Evolutionary conservation across 2,888 invertebrate species (phyloP).

Genomic region (Polylopha cassiicola): DNA sequence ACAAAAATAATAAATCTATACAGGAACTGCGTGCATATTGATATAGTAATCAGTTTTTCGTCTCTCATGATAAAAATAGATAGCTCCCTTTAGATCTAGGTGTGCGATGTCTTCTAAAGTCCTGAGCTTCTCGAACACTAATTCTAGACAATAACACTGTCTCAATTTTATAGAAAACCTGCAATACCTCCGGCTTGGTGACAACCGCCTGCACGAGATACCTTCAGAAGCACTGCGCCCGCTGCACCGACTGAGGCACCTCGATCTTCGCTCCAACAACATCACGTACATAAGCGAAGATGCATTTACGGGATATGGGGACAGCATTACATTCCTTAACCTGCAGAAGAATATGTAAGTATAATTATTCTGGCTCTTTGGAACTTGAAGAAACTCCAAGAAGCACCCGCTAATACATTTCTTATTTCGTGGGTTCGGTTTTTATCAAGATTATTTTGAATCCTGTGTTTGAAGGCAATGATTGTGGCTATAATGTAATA

Average conservation of each 20-base stretch:
- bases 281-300: conserved; percentile 90
- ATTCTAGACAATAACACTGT: conserved; percentile 4
- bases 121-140: background rate
- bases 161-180: conserved; percentile 83
- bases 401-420: background rate
- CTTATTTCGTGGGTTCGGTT: too few species aligned
- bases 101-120: too few species aligned
- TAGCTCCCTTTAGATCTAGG: too few species aligned
- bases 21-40: too few species aligned
- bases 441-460: too few species aligned
- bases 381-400: background rate
- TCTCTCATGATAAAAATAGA: too few species aligned
- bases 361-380: background rate
- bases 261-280: conserved; percentile 92
- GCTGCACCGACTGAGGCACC: conserved; percentile 89
- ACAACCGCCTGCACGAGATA: conserved; percentile 90
- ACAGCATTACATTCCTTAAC: conserved; percentile 94
- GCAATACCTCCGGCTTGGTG: conserved; percentile 91
- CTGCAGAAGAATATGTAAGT: conserved; percentile 94
- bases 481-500: too few species aligned
- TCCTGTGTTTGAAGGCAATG: too few species aligned
- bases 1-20: too few species aligned
- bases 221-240: conserved; percentile 90
- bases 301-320: conserved; percentile 92
- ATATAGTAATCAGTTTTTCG: too few species aligned